A percentile compares a stretch with the other conserved stretches of the same genome.
Evolutionary conservation across 2,797 vertebrate genomes (phyloP).

Genomic region (Nyctibius grandis): DNA sequence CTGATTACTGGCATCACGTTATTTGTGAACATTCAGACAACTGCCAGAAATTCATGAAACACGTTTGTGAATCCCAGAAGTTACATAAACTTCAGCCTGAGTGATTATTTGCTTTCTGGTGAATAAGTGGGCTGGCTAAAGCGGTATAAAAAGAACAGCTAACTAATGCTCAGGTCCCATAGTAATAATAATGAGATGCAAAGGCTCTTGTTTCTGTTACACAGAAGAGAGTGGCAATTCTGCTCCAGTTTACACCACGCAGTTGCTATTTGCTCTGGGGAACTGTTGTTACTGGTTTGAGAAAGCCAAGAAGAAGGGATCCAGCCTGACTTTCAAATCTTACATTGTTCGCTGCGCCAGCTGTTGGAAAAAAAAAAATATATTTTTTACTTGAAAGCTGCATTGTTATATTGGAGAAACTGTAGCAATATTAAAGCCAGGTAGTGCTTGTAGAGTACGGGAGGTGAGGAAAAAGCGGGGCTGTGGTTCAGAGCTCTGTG

Average conservation of each 20-base stretch:
- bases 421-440: fast-evolving
- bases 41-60: conserved; percentile 55
- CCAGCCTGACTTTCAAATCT: background rate
- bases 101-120: conserved; percentile 43
- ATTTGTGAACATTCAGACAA: conserved; percentile 54
- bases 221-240: background rate
- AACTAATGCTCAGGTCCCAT: background rate
- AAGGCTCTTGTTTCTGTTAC: background rate
- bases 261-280: background rate
- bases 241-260: background rate
- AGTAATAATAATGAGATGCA: background rate
- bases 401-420: background rate
- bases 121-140: conserved; percentile 10
- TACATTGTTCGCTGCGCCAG: background rate
- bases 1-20: conserved; percentile 56
- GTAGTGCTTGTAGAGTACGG: background rate
- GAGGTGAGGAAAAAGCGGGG: background rate
- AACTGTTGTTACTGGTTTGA: background rate
- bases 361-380: background rate
- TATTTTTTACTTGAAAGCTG: background rate
- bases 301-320: background rate
- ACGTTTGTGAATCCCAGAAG: conserved; percentile 57
- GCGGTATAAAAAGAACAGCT: background rate
- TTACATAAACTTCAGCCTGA: conserved; percentile 53
- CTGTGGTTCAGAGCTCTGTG: background rate